Evolutionary conservation across 2,113 vertebrate species (phyloP), one percentile per base, ranked within the genome.

Genomic region (Uria aalge): DNA sequence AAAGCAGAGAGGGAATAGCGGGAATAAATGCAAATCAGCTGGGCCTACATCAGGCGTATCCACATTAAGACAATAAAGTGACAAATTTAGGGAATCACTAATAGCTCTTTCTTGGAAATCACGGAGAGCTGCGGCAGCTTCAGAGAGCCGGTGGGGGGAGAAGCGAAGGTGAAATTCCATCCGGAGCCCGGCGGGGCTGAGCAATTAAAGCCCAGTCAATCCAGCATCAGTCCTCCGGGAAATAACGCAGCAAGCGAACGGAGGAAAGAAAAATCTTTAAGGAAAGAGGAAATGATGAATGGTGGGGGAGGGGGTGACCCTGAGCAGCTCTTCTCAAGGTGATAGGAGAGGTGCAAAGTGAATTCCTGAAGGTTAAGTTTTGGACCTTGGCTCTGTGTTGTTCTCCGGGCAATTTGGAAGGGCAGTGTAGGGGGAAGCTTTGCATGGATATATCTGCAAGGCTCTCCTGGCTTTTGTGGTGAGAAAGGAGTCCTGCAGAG

Each of bases 141-240:
- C 0, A 0, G 66, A 72, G 80, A 91, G 57, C 21, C 5, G n/a
- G 32, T 12, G 47, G 63, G n/a, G 55, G 62, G 20, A 90, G 83
- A 93, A 80, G 57, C 11, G 34, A 84, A 96, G 88, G 91, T 84
- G 75, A 95, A 96, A 92, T 95, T 94, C 92, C 66, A 76, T 36
- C 55, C 82, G 56, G 72, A 96, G 83, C 88, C 62, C 52, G 22
- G 21, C 38, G n/a, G 75, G 85, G 76, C 90, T 5, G 78, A 91
- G 93, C 94, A 96, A 94, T 95, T 95, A 96, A 92, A 96, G 91
- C 77, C 83, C 85, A 95, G 97, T 95, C 94, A 96, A 95, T 96
- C 95, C 94, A 69, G 85, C 85, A 89, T 77, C 57, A 47, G 57
- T 92, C 95, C 91, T 81, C 86, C 23, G 81, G 95, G 96, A 97